Base-by-base conservation (phyloP, 2,113 vertebrate species). In the Tetraodon nigroviridis region DNA sequence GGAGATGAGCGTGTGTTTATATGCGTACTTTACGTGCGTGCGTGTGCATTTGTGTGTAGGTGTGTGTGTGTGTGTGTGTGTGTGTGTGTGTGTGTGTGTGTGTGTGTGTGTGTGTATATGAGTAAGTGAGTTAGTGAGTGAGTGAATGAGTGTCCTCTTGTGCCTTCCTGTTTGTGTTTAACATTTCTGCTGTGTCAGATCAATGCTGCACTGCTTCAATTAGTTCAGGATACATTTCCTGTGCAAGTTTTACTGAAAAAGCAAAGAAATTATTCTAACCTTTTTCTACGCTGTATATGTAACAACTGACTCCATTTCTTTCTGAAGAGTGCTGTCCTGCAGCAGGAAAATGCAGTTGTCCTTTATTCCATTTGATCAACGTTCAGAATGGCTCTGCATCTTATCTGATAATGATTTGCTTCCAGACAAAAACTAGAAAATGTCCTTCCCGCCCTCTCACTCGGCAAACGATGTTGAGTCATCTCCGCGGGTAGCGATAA, bases 1-100 rank as follows among this genome's bases (percentile, higher is more conserved):
- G 85, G 71, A 86, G 77, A 89, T 86, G 77, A 83, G 73, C 61
- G 71, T 61, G 58, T 56, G 71, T 76, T 58, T 48, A 40, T 44
- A 63, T 18, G 57, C 27, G 45, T 71, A 42, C 5, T 15, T 52
- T 37, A 58, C 37, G 11, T 4, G 41, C 62, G 51, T 64, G n/a
- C n/a, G n/a, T 48, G 58, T 27, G 24, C 20, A 42, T 64, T 53
- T 57, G 16, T 46, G 5, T 48, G 48, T 51, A 50, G 18, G 32
- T 65, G 50, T 2, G 5, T 67, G 56, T 74, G 51, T 56, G 53
- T 16, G 24, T 2, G 22, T 68, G 44, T 15, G 24, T 55, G 7
- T 51, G 14, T 55, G 45, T 37, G 44, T n/a, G 24, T 32, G 21
- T 44, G 21, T 42, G 46, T 27, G 24, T 27, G 24, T 27, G 24